Base-by-base conservation (phyloP, 1,140 invertebrate species). In the Tetraneura akinire region DNA sequence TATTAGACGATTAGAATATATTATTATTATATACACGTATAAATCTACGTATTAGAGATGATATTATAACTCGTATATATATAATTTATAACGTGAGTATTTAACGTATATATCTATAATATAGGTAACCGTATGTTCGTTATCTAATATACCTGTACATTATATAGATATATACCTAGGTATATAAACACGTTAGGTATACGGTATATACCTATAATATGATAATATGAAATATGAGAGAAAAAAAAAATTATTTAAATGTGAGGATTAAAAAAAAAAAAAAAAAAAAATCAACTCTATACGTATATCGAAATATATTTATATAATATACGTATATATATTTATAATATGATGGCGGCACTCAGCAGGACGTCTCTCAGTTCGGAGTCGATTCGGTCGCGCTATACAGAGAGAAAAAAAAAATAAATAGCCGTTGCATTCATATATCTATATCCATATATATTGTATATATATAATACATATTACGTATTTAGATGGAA, bases 161-260 rank as follows among this genome's bases (percentile, higher is more conserved):
- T n/a, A 37, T 37, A 37, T 37, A 37, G 3, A 37, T 37, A 37
- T 37, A 37, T 37, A 37, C 8, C 3, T 11, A 14, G 1, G 11
- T 49, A 16, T 49, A 49, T 16, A 16, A 14, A n/a, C n/a, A n/a
- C n/a, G n/a, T n/a, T n/a, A n/a, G n/a, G n/a, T n/a, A n/a, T n/a
- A n/a, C n/a, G n/a, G n/a, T n/a, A n/a, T n/a, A n/a, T n/a, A n/a
- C n/a, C n/a, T n/a, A n/a, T n/a, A n/a, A n/a, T n/a, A n/a, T n/a
- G n/a, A n/a, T n/a, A n/a, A n/a, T n/a, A 49, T 49, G 16, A 11
- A 49, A 14, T 16, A 68, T 23, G 66, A 45, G 16, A 21, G 9
- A 70, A 49, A 70, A 70, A 70, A 49, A 70, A 70, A 70, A 70
- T 49, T 47, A 70, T 70, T 70, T 70, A 70, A 70, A 70, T 70